A percentile compares a stretch with the other conserved stretches of the same genome.
These are phyloP conservation scores for Bombus confusus DNA, from an alignment of 1,140 invertebrate species.

Conservation along the genomic window DNA sequence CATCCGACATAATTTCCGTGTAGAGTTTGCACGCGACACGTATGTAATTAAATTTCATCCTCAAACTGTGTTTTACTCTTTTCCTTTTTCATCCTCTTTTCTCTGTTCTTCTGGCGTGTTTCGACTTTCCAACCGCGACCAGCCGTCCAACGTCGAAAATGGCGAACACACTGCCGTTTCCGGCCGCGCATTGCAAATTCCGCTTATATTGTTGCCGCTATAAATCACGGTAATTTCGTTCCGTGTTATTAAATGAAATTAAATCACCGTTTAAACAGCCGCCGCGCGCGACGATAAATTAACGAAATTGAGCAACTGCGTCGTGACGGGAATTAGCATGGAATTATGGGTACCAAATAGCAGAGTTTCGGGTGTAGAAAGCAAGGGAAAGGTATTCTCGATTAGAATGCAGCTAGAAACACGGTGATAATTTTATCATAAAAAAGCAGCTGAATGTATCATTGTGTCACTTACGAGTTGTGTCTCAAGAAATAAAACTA, in stretches of 20 bases:
- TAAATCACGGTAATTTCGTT: constrained; percentile 51
- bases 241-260: constrained; percentile 54
- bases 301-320: constrained; percentile 52
- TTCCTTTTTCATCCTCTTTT: not conserved
- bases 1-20: not conserved
- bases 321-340: constrained; percentile 42
- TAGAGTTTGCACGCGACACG: not conserved
- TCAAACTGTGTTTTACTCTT: not conserved
- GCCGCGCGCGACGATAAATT: constrained; percentile 40
- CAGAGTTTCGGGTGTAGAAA: too few species aligned
- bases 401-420: not conserved
- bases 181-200: constrained; percentile 5
- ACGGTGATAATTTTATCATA: not conserved
- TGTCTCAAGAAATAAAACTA: not conserved
- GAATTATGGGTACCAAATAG: constrained; percentile 13
- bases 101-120: not conserved
- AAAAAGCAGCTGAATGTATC: too few species aligned
- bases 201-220: constrained; percentile 23
- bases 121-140: not conserved
- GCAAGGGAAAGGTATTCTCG: not conserved
- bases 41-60: constrained; percentile 8
- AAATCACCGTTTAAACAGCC: constrained; percentile 52
- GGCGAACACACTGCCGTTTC: not conserved
- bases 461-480: not conserved
- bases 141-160: not conserved